A percentile compares a stretch with the other conserved stretches of the same genome.
phyloP scores from a whole-genome alignment of 1,140 invertebrate species.

The Ericerus pela region DNA sequence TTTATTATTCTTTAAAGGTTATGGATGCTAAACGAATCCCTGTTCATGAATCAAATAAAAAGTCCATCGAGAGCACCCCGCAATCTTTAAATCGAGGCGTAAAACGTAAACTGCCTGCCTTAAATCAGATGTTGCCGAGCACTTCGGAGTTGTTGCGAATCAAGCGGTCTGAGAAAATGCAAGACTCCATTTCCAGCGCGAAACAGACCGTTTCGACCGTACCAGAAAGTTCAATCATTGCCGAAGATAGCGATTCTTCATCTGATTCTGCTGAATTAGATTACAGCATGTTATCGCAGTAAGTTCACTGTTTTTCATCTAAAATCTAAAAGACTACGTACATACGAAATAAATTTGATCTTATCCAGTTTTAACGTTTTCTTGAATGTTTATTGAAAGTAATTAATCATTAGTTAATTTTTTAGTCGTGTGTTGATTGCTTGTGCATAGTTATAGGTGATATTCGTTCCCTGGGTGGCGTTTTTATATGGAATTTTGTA shows the following conservation, averaged over 20 bases:
- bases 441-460: too few relatives aligned
- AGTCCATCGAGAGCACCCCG: neutral
- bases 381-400: too few relatives aligned
- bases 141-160: conserved; percentile 41
- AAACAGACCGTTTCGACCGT: conserved; percentile 24
- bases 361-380: too few relatives aligned
- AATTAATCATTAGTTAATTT: too few relatives aligned
- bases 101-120: conserved; percentile 27
- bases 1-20: conserved; percentile 11
- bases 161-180: conserved; percentile 41
- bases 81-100: neutral
- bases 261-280: conserved; percentile 4
- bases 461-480: too few relatives aligned
- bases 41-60: neutral
- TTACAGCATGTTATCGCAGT: neutral
- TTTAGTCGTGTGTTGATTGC: too few relatives aligned
- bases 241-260: neutral
- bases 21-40: conserved; percentile 21
- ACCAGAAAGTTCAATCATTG: neutral
- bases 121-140: conserved; percentile 36
- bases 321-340: too few relatives aligned
- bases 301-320: too few relatives aligned
- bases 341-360: too few relatives aligned
- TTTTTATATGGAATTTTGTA: too few relatives aligned
- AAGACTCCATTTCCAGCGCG: conserved; percentile 43